Conservation (phyloP, 2,113 vertebrate genomes). For the Puffinus mauretanicus region DNA sequence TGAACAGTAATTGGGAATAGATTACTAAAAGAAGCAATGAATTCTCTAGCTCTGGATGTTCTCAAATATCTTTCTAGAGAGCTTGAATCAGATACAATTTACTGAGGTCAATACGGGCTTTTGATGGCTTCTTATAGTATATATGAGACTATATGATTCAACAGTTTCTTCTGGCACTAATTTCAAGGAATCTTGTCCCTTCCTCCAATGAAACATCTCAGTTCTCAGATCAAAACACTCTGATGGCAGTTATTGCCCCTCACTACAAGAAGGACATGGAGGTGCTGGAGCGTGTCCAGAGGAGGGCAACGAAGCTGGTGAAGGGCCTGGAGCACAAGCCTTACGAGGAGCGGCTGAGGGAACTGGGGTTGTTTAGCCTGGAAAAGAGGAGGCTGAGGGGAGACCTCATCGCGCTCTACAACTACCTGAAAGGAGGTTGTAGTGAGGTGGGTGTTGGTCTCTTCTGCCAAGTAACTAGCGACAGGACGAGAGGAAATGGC, state of each 20-base stretch:
- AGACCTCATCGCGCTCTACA: too few relatives aligned
- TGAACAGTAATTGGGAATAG: not conserved
- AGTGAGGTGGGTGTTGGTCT: too few relatives aligned
- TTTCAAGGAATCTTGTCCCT: not conserved
- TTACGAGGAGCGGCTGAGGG: too few relatives aligned
- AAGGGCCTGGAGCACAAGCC: too few relatives aligned
- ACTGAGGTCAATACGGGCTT: not conserved
- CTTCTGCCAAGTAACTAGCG: too few relatives aligned
- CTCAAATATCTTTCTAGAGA: not conserved
- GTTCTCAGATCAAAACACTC: not conserved
- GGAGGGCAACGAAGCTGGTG: too few relatives aligned
- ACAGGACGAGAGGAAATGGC: too few relatives aligned
- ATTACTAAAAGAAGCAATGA: not conserved
- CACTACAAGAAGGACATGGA: too few relatives aligned
- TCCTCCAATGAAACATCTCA: not conserved
- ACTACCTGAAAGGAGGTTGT: too few relatives aligned
- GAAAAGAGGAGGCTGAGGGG: too few relatives aligned
- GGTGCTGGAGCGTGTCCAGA: too few relatives aligned
- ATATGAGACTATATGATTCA: not conserved
- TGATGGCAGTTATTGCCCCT: not conserved
- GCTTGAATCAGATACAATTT: not conserved
- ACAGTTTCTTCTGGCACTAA: not conserved
- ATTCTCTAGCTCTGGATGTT: not conserved
- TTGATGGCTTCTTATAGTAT: not conserved
- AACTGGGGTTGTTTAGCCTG: too few relatives aligned